phyloP scores from a whole-genome alignment of 2,113 vertebrate genomes.

The Pongo pygmaeus region DNA sequence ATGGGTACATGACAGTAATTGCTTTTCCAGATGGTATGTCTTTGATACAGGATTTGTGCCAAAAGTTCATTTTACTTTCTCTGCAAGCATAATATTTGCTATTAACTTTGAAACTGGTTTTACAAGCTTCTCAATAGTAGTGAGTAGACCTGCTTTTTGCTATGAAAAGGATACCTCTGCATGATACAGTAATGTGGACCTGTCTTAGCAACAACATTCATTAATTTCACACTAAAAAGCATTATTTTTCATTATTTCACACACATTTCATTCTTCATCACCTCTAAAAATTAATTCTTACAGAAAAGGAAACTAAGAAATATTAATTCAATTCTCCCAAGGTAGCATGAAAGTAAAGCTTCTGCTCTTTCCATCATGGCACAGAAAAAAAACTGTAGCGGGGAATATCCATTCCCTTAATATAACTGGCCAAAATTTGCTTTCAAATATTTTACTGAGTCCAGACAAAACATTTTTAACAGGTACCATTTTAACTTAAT shows the following conservation, averaged over 20 bases:
- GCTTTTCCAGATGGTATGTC: slow-evolving; percentile 70
- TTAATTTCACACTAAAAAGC: slow-evolving; percentile 34
- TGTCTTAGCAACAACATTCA: slow-evolving; percentile 7
- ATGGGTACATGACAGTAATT: slow-evolving; percentile 53
- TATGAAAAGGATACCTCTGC: slow-evolving; percentile 41
- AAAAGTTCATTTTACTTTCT: slow-evolving; percentile 77
- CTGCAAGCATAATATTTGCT: slow-evolving; percentile 74
- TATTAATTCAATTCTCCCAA: not conserved
- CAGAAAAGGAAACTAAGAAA: slow-evolving; percentile 39
- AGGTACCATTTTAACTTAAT: not conserved
- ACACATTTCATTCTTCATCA: slow-evolving; percentile 30
- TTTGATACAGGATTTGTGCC: slow-evolving; percentile 72
- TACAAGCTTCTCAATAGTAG: slow-evolving; percentile 62
- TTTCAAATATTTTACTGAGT: slow-evolving; percentile 29
- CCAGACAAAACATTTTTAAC: slow-evolving; percentile 31
- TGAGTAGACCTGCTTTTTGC: slow-evolving; percentile 58
- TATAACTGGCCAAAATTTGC: not conserved
- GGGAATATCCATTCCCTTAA: not conserved
- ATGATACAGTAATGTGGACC: not conserved
- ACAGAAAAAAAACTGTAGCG: not conserved
- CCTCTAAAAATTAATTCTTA: slow-evolving; percentile 35
- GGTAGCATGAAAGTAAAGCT: not conserved
- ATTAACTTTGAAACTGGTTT: slow-evolving; percentile 78
- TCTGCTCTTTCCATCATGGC: not conserved
- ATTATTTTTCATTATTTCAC: slow-evolving; percentile 12